Evolutionary conservation across 2,888 invertebrate genomes (phyloP), one percentile per base, ranked within the genome.

Genomic region (Latheticus oryzae): DNA sequence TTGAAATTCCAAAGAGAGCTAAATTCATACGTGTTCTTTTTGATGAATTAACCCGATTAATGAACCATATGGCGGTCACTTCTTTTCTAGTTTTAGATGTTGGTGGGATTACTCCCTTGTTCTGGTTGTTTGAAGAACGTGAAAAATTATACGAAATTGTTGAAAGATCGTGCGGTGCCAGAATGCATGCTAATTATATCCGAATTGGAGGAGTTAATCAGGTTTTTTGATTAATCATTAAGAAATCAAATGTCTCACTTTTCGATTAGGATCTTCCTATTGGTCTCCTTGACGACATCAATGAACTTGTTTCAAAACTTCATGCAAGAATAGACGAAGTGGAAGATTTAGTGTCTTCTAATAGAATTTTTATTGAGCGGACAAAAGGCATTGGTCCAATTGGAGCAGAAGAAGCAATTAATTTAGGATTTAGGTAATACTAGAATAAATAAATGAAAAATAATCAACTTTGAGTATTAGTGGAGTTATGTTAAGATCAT

Each of bases 41-140:
- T 77, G 83, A 82, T 8, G 95, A 95, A 79, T 76, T 75, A 7
- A 87, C 87, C 48, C 84, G 95, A 35, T 73, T 95, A 38, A 82
- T 89, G 47, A 95, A 94, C 76, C 95, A 95, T 76, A 80, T 89
- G 43, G 84, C 93, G 79, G 89, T 87, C 45, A 76, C 91, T 30
- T 85, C 87, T 0, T 70, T 68, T 58, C 87, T 91, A 58, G 83
- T 89, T 12, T 80, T 95, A 8, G 95, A 95, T 72, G 84, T 91
- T 12, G 95, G 95, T 12, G 93, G 89, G 2, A 87, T 95, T 64
- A 93, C 94, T 1, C 95, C 95, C 0, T 88, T 93, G 71, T 94
- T 95, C 77, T 95, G 94, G 93, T 82, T 93, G 73, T 93, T 93
- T 75, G 93, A 95, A 78, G 95, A 93, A 77, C 82, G 93, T 38